Conservation (phyloP, 2,113 vertebrate genomes). For the Rhadina sibilatrix region DNA sequence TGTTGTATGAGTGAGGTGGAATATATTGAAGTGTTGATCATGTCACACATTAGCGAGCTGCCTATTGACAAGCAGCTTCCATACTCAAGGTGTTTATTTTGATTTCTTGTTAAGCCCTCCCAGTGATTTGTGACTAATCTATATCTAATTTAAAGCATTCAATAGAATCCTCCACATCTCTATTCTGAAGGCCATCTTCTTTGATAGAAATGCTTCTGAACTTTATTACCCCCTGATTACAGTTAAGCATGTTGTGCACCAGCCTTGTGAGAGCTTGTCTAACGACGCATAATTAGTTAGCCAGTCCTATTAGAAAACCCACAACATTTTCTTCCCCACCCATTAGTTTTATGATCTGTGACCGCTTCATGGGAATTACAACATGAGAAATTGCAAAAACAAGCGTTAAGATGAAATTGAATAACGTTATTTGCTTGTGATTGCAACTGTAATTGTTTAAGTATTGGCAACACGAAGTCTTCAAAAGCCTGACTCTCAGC, state of each 20-base stretch:
- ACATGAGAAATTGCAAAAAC: not conserved
- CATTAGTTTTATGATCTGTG: constrained; percentile 18
- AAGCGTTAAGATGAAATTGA: not conserved
- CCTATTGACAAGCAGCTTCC: constrained; percentile 22
- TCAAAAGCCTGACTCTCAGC: not conserved
- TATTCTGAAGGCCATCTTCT: not conserved
- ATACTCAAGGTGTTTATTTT: not conserved
- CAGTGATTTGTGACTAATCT: constrained; percentile 58
- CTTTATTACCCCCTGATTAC: constrained; percentile 1
- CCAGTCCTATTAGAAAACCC: not conserved
- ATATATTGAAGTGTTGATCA: constrained; percentile 17
- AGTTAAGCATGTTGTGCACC: not conserved
- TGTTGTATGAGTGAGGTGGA: not conserved
- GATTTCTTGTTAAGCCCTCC: constrained; percentile 35
- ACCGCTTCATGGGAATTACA: not conserved
- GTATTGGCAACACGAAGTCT: not conserved
- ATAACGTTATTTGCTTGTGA: not conserved
- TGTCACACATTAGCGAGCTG: not conserved
- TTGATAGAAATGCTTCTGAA: not conserved
- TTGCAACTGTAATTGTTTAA: constrained; percentile 7
- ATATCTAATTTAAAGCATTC: constrained; percentile 55
- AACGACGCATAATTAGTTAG: constrained; percentile 25
- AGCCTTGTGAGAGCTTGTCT: not conserved
- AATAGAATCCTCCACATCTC: constrained; percentile 10
- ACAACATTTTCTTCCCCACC: not conserved